A percentile compares a stretch with the other conserved stretches of the same genome.
Evolutionary conservation across 2,888 invertebrate species (phyloP).

Genomic region (Diachrysia chrysitis): DNA sequence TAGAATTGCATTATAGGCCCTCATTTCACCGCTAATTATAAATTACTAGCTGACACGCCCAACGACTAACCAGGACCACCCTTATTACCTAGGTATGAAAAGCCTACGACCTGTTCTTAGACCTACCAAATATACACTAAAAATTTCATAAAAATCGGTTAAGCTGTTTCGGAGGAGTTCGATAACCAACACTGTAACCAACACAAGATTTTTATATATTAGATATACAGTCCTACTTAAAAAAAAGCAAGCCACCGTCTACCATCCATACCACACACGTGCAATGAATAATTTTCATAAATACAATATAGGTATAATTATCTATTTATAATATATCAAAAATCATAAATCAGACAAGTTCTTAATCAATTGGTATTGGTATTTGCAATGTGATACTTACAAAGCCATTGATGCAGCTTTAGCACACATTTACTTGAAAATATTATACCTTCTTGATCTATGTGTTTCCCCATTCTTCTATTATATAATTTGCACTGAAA

Average conservation of each 20-base stretch:
- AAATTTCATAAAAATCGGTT: no score
- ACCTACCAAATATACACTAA: no score
- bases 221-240: no score
- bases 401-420: background rate
- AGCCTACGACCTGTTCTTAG: no score
- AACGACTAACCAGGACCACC: no score
- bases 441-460: background rate
- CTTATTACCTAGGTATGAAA: no score
- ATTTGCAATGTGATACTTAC: background rate
- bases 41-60: no score
- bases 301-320: background rate
- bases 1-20: background rate
- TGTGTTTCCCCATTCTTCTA: background rate
- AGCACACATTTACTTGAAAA: background rate
- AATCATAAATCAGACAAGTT: constrained; percentile 5
- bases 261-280: background rate
- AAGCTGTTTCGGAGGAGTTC: no score
- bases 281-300: background rate
- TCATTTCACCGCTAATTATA: no score
- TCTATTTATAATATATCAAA: background rate
- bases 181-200: no score
- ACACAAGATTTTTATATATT: no score
- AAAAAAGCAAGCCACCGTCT: no score
- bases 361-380: constrained; percentile 2
- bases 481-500: background rate